Conservation (phyloP, 2,113 vertebrate species). For the Herpailurus yagouaroundi region DNA sequence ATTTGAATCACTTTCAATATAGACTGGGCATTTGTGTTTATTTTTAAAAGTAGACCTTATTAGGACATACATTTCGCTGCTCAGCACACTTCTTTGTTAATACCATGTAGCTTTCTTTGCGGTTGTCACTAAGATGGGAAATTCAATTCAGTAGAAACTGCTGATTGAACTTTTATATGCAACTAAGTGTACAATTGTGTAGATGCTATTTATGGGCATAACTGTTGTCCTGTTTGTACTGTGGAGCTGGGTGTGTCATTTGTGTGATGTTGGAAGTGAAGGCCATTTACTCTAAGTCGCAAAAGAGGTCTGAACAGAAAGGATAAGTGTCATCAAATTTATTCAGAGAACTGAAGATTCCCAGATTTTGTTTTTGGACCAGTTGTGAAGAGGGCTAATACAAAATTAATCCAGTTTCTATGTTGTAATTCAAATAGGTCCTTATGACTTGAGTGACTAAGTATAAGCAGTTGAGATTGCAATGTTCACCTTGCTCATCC, state of each 20-base stretch:
- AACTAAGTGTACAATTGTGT: neutral
- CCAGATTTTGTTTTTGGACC: constrained; percentile 37
- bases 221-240: neutral
- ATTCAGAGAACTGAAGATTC: neutral
- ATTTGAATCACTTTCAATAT: constrained; percentile 23
- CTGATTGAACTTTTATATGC: neutral
- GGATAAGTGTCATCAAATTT: constrained; percentile 4
- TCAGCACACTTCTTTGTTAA: neutral
- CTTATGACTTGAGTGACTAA: constrained; percentile 5
- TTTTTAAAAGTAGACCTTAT: neutral
- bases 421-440: neutral
- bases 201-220: neutral
- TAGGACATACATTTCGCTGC: neutral
- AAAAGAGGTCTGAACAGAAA: neutral
- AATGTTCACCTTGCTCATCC: constrained; percentile 49
- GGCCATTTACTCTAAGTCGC: neutral
- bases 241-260: neutral
- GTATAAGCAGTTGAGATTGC: constrained; percentile 33
- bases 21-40: neutral
- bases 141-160: neutral
- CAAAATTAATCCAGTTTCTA: constrained; percentile 37
- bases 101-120: neutral
- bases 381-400: neutral
- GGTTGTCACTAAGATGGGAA: neutral
- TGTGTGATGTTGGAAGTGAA: neutral